phyloP scores from a whole-genome alignment of 2,113 vertebrate species.

The Sander vitreus region DNA sequence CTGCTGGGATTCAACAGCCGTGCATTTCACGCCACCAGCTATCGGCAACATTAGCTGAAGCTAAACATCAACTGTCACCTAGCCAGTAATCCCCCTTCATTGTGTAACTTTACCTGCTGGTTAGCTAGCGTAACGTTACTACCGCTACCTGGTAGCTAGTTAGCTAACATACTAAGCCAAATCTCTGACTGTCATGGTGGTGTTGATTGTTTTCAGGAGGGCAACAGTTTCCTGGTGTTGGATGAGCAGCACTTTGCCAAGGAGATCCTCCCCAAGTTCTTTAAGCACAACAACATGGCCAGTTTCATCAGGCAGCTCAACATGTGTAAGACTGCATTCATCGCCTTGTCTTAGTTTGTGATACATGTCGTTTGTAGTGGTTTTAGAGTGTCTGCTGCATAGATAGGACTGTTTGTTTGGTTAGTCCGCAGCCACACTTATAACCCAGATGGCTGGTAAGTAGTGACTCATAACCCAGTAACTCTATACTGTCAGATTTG shows the following conservation, averaged over 20 bases:
- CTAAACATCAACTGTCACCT: neutral
- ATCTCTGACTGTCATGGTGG: neutral
- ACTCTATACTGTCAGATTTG: neutral
- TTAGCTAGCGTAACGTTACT: neutral
- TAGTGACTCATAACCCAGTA: neutral
- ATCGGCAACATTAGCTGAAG: neutral
- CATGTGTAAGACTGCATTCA: conserved; percentile 90
- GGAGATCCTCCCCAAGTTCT: conserved; percentile 98
- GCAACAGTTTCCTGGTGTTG: conserved; percentile 95
- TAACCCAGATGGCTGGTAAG: too few relatives aligned
- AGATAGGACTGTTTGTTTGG: neutral
- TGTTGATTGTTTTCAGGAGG: conserved; percentile 86
- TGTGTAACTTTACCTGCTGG: neutral
- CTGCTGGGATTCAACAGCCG: too few relatives aligned
- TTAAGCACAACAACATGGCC: conserved; percentile 99
- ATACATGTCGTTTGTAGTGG: neutral
- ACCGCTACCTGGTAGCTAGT: neutral
- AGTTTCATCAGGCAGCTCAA: conserved; percentile 98
- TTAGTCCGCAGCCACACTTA: neutral
- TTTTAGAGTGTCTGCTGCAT: neutral
- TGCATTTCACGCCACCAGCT: neutral
- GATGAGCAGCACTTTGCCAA: conserved; percentile 96
- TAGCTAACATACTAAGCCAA: neutral
- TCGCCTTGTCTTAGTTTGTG: neutral
- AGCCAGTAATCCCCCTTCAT: neutral